These are phyloP conservation scores for Cacatua alba DNA, from an alignment of 2,113 vertebrate species.

Conservation along the genomic window DNA sequence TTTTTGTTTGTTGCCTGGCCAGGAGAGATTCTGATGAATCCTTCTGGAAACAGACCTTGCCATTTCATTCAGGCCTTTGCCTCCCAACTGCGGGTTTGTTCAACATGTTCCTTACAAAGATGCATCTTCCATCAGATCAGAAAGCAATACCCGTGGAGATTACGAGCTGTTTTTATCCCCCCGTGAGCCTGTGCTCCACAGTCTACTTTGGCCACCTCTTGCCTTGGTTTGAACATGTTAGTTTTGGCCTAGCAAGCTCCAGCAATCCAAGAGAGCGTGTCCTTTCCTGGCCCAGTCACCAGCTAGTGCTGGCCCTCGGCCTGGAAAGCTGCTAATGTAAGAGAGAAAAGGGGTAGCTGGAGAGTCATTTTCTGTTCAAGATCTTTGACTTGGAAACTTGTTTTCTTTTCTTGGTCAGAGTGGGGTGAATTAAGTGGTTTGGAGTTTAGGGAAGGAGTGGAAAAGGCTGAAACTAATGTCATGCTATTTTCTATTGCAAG, in stretches of 20 bases:
- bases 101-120: neutral
- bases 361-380: neutral
- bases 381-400: neutral
- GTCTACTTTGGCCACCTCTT: neutral
- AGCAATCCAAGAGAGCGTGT: neutral
- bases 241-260: neutral
- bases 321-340: slow-evolving; percentile 26
- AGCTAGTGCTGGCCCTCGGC: neutral
- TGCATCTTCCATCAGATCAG: neutral
- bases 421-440: neutral
- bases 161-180: neutral
- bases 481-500: neutral
- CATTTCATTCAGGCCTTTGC: neutral
- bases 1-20: neutral
- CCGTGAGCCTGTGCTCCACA: neutral
- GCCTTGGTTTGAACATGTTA: neutral
- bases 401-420: neutral
- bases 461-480: neutral
- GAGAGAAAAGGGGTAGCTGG: neutral
- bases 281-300: slow-evolving; percentile 24
- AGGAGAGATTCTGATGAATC: neutral
- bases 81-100: neutral
- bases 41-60: neutral
- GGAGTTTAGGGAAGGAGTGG: neutral
- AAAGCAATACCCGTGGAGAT: fast-evolving